Conservation (phyloP, 2,888 invertebrate species). For the Eudemis profundana region DNA sequence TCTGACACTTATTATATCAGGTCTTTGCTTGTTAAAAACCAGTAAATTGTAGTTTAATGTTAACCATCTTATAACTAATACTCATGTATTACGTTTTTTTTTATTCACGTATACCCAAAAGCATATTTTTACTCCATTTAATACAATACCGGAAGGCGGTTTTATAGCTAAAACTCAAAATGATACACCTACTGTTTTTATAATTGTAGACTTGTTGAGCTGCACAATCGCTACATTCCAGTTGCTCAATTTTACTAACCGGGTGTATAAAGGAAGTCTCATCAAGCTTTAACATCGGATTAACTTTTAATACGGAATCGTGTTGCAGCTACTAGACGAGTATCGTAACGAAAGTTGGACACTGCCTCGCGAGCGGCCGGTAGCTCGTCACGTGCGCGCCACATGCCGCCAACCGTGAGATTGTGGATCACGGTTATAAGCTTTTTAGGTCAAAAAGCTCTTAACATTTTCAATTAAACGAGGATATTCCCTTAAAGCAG, state of each 20-base stretch:
- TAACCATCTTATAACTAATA: slow-evolving; percentile 4
- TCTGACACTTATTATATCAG: slow-evolving; percentile 11
- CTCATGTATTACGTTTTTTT: neutral
- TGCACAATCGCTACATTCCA: slow-evolving; percentile 36
- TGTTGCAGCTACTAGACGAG: slow-evolving; percentile 31
- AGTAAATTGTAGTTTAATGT: slow-evolving; percentile 3
- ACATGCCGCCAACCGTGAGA: neutral
- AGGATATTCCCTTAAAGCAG: neutral
- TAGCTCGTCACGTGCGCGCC: neutral
- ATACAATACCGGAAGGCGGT: neutral
- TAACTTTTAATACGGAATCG: slow-evolving; percentile 12
- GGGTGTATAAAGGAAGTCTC: slow-evolving; percentile 6
- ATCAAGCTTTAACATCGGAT: slow-evolving; percentile 25
- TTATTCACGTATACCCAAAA: slow-evolving; percentile 9
- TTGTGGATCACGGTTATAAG: slow-evolving; percentile 49
- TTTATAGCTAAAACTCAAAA: slow-evolving; percentile 3
- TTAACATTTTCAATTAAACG: slow-evolving; percentile 44
- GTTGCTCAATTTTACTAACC: slow-evolving; percentile 43
- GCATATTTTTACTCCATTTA: neutral
- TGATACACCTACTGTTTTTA: slow-evolving; percentile 1
- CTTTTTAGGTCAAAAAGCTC: slow-evolving; percentile 52
- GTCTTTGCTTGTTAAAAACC: slow-evolving; percentile 15
- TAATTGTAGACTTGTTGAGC: slow-evolving; percentile 7
- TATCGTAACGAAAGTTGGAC: neutral
- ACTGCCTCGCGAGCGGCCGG: neutral